Evolutionary conservation across 1,140 invertebrate species (phyloP).

Genomic region (Teleopsis dalmanni): DNA sequence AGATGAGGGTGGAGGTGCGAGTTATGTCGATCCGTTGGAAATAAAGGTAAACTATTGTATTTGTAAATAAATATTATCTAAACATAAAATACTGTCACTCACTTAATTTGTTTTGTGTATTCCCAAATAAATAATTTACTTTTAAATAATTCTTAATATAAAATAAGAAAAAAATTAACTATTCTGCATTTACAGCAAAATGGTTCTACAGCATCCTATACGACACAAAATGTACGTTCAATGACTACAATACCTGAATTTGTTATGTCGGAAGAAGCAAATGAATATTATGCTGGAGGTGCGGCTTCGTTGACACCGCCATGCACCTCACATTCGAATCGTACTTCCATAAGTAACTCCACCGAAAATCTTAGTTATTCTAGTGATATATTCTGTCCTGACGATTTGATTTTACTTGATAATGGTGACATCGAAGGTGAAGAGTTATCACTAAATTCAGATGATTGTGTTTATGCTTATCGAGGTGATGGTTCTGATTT

Average conservation of each 20-base stretch:
- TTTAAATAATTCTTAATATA: no score
- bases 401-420: conserved; percentile 32
- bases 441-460: conserved; percentile 36
- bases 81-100: no score
- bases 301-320: background rate
- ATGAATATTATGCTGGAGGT: background rate
- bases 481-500: conserved; percentile 34
- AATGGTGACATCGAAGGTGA: conserved; percentile 31
- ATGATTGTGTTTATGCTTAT: conserved; percentile 41
- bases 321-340: conserved; percentile 20
- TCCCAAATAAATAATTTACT: no score
- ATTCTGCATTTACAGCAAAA: background rate
- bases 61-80: no score
- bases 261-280: background rate
- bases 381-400: conserved; percentile 37
- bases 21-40: no score
- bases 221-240: background rate
- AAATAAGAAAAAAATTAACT: no score
- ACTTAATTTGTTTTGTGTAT: no score
- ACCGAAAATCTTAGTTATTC: conserved; percentile 38
- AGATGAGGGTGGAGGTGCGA: no score
- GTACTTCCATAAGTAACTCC: conserved; percentile 38
- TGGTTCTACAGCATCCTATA: background rate
- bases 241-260: no score
- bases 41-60: no score